Evolutionary conservation across 1,140 invertebrate species (phyloP).

Genomic region (Achroia grisella): DNA sequence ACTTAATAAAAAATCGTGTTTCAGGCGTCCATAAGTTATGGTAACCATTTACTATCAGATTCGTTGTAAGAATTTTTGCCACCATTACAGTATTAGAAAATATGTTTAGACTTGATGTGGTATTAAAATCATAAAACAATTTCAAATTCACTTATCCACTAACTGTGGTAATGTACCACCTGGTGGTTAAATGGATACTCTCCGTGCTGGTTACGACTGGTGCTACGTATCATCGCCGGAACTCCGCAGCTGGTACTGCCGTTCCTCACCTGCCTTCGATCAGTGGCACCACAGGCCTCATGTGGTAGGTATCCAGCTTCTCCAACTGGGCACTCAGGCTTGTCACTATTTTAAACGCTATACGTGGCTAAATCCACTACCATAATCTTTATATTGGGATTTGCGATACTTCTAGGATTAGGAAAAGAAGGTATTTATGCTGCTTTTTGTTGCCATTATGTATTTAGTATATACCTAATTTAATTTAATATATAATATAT

Average conservation of each 20-base stretch:
- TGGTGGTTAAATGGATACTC: constrained; percentile 88
- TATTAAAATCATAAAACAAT: constrained; percentile 31
- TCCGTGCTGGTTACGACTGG: constrained; percentile 78
- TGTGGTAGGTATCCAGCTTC: constrained; percentile 93
- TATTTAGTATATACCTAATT: too few species aligned
- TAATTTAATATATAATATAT: too few species aligned
- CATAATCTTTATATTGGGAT: constrained; percentile 94
- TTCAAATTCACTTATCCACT: constrained; percentile 88
- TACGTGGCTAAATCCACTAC: constrained; percentile 98
- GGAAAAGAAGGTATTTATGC: constrained; percentile 87
- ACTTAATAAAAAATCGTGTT: too few species aligned
- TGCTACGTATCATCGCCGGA: constrained; percentile 77
- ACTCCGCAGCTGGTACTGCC: constrained; percentile 78
- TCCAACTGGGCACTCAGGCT: constrained; percentile 97
- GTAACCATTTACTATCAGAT: too few species aligned
- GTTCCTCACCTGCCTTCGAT: constrained; percentile 75
- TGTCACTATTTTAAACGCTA: constrained; percentile 95
- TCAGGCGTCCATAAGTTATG: too few species aligned
- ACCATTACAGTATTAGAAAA: neutral
- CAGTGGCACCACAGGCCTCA: constrained; percentile 86
- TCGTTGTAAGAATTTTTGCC: too few species aligned
- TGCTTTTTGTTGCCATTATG: neutral
- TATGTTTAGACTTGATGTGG: neutral
- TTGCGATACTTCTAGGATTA: constrained; percentile 92
- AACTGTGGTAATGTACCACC: constrained; percentile 87